Evolutionary conservation across 2,797 vertebrate species (phyloP).

Genomic region (Lateolabrax maculatus): DNA sequence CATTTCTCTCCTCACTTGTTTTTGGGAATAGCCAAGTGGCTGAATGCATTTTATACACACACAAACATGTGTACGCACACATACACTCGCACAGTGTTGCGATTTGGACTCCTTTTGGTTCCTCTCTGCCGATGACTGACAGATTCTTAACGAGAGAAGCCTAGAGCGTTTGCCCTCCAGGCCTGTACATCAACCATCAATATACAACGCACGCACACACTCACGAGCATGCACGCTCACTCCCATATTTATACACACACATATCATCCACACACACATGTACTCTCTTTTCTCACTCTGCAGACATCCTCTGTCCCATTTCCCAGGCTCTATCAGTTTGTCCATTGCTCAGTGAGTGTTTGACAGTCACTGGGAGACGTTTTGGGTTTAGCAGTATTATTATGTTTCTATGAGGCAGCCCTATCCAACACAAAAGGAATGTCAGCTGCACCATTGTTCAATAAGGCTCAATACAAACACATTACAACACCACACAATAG

Average conservation of each 20-base stretch:
- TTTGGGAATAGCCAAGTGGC: conserved; percentile 74
- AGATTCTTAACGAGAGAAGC: conserved; percentile 86
- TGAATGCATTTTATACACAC: conserved; percentile 74
- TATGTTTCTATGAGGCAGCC: conserved; percentile 62
- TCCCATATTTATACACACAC: conserved; percentile 54
- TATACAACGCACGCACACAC: conserved; percentile 69
- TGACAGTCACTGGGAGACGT: conserved; percentile 72
- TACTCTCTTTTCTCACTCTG: conserved; percentile 24
- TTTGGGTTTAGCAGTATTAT: conserved; percentile 56
- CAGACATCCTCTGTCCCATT: conserved; percentile 60
- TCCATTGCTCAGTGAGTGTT: conserved; percentile 59
- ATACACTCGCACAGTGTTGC: conserved; percentile 67
- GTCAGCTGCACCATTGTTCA: conserved; percentile 64
- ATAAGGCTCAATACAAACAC: conserved; percentile 55
- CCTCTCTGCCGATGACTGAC: conserved; percentile 83
- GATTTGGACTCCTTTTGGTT: conserved; percentile 82
- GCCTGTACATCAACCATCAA: conserved; percentile 83
- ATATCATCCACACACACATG: conserved; percentile 23
- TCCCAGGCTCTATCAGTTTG: conserved; percentile 64
- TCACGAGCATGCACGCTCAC: conserved; percentile 39
- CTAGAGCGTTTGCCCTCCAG: conserved; percentile 82
- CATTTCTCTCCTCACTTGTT: conserved; percentile 54
- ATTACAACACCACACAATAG: conserved; percentile 42
- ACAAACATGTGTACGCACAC: conserved; percentile 62
- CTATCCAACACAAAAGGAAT: conserved; percentile 62